Base-by-base conservation (phyloP, 2,888 invertebrate species). In the Sarcophaga rosellei region DNA sequence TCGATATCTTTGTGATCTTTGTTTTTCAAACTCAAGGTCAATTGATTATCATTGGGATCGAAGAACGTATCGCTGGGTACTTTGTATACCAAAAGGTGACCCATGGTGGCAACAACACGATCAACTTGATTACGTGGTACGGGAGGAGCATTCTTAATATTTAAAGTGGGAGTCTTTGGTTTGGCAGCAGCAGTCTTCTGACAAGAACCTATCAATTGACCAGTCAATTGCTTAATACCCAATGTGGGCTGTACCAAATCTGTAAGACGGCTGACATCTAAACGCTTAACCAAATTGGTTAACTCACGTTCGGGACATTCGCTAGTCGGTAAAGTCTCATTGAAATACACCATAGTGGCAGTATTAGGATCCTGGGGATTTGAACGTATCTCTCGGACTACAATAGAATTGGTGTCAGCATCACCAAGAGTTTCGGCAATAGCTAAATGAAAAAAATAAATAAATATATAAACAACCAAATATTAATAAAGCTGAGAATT, bases 41-140 rank as follows among this genome's bases (percentile, higher is more conserved):
- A 94, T 87, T 95, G 95, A 20, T 96, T 96, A 91, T 97, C 97
- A 92, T 98, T 97, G 0, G 96, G 96, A 94, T 98, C 98, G 93
- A 96, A 97, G 94, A 98, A 98, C 3, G 97, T 97, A 91, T 98
- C 97, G 95, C 96, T 95, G 12, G 97, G 97, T 88, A 98, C 97
- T 93, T 95, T 96, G 91, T 95, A 97, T 4, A 97, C 95, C 59
- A 97, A 95, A 89, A 98, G 94, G 90, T 96, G 96, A 25, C 98
- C 98, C 20, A 96, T 96, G 3, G 96, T 96, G 65, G 97, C 97
- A 86, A 96, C 96, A 80, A 98, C 95, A 85, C 95, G 95, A 94
- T 97, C 97, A 44, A 98, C 96, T 90, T 96, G 97, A 94, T 97
- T 98, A 86, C 97, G 94, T 4, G 97, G 95, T 89, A 96, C 94